Conservation (phyloP, 2,113 vertebrate species). For the Perca fluviatilis region DNA sequence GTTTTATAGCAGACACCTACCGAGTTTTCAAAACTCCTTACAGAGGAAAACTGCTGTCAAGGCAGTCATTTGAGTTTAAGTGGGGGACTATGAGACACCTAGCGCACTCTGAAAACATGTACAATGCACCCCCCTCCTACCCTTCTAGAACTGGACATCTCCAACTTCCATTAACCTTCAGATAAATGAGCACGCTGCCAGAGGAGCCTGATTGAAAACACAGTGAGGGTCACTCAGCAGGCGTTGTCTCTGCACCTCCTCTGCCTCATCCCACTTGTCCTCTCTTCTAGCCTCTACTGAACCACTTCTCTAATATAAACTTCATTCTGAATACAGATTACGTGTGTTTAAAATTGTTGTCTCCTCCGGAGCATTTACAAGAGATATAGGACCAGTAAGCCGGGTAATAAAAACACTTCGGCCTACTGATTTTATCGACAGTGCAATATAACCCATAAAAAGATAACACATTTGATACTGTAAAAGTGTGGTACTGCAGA, state of each 20-base stretch:
- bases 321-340: constrained; percentile 36
- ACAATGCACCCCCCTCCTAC: constrained; percentile 30
- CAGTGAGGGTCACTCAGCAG: constrained; percentile 43
- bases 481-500: not conserved
- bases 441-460: constrained; percentile 6
- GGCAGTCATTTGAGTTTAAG: constrained; percentile 54
- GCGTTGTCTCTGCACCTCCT: constrained; percentile 17
- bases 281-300: constrained; percentile 8
- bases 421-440: constrained; percentile 41
- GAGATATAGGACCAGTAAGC: not conserved
- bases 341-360: constrained; percentile 11
- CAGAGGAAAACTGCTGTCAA: constrained; percentile 59
- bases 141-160: constrained; percentile 32
- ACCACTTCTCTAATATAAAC: constrained; percentile 10
- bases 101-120: constrained; percentile 36
- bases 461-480: constrained; percentile 17
- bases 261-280: not conserved
- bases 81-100: constrained; percentile 38
- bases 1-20: constrained; percentile 6
- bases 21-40: constrained; percentile 16
- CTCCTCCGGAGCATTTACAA: constrained; percentile 1
- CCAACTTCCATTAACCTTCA: constrained; percentile 60
- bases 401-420: not conserved
- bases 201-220: constrained; percentile 51
- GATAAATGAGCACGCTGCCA: constrained; percentile 45